Evolutionary conservation across 2,797 vertebrate species (phyloP).

Genomic region (Jordanella pulchra): DNA sequence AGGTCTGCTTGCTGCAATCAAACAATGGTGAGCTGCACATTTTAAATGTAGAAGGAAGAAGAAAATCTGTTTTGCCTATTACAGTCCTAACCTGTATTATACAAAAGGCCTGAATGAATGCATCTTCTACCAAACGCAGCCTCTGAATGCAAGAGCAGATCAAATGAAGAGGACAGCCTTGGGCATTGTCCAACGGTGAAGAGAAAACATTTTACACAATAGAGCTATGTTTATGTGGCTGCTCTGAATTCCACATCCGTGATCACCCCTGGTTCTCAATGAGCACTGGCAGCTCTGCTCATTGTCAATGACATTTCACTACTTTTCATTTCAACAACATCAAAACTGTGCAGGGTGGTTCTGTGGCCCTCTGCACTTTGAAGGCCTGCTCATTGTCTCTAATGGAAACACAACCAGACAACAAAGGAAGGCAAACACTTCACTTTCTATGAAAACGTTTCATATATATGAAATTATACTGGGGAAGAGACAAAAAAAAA

Average conservation of each 20-base stretch:
- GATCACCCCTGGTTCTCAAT: constrained; percentile 54
- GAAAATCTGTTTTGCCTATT: constrained; percentile 1
- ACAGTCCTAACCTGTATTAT: constrained; percentile 17
- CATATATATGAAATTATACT: background rate
- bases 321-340: constrained; percentile 61
- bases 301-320: constrained; percentile 66
- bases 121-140: constrained; percentile 34
- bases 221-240: constrained; percentile 29
- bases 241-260: constrained; percentile 50
- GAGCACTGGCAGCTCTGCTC: constrained; percentile 64
- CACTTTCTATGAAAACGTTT: constrained; percentile 3
- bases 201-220: constrained; percentile 55
- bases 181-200: constrained; percentile 48
- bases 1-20: constrained; percentile 29
- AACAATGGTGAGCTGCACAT: constrained; percentile 17
- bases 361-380: constrained; percentile 51
- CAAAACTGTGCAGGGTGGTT: constrained; percentile 37
- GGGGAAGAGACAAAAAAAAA: constrained; percentile 22
- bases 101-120: constrained; percentile 25
- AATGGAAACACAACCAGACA: constrained; percentile 27
- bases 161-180: constrained; percentile 51
- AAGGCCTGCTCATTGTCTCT: constrained; percentile 67
- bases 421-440: constrained; percentile 16
- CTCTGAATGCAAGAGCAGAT: constrained; percentile 38
- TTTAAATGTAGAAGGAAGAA: constrained; percentile 16